phyloP scores from a whole-genome alignment of 2,113 vertebrate species.

The Lamprologus ornatipinnis region DNA sequence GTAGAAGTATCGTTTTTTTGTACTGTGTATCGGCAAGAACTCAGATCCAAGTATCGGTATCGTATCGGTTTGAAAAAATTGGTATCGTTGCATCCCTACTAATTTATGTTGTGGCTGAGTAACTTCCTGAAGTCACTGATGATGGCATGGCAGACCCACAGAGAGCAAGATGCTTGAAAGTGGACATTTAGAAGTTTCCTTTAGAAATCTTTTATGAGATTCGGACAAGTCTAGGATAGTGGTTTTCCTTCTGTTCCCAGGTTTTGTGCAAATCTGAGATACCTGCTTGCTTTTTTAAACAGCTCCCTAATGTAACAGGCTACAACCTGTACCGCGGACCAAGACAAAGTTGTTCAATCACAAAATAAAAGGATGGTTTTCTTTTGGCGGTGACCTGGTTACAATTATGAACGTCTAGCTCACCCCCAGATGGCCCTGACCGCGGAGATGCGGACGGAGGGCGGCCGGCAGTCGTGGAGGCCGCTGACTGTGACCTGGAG shows the following conservation, averaged over 20 bases:
- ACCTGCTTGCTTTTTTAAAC: not conserved
- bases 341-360: not conserved
- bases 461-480: conserved; percentile 88
- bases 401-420: conserved; percentile 31
- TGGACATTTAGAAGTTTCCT: not conserved
- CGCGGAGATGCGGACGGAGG: conserved; percentile 92
- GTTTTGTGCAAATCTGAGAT: not conserved
- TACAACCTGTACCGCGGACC: accelerated
- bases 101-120: not conserved
- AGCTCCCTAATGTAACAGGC: not conserved
- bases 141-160: not conserved
- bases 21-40: no score
- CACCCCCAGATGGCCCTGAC: conserved; percentile 98
- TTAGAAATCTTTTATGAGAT: not conserved
- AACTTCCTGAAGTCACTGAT: not conserved
- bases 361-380: not conserved
- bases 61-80: no score
- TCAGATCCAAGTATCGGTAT: no score
- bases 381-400: not conserved
- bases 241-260: not conserved
- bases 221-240: accelerated
- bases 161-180: not conserved
- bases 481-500: conserved; percentile 96
- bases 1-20: accelerated
- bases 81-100: not conserved